Evolutionary conservation across 1,140 invertebrate genomes (phyloP).

Genomic region (Trichogramma pretiosum): DNA sequence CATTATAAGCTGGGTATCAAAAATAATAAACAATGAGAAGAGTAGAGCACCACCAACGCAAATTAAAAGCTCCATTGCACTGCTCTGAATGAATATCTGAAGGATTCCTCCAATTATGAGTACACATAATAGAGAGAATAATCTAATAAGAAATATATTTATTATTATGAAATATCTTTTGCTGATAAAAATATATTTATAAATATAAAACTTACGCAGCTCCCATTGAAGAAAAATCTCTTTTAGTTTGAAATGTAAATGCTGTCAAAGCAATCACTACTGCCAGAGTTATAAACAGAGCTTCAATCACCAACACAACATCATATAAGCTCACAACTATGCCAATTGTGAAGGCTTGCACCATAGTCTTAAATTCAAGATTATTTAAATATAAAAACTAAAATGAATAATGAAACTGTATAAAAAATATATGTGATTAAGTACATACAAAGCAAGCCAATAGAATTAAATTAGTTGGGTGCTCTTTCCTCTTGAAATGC

Average conservation of each 20-base stretch:
- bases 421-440: background rate
- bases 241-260: constrained; percentile 74
- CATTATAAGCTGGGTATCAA: constrained; percentile 61
- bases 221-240: constrained; percentile 68
- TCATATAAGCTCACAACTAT: constrained; percentile 66
- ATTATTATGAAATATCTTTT: background rate
- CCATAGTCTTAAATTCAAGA: constrained; percentile 54
- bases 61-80: constrained; percentile 56
- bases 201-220: constrained; percentile 53
- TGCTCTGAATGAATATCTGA: constrained; percentile 63
- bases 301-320: constrained; percentile 62
- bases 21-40: constrained; percentile 64
- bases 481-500: constrained; percentile 54
- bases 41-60: constrained; percentile 64
- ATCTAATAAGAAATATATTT: constrained; percentile 44
- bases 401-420: too few relatives aligned
- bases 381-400: background rate
- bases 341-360: constrained; percentile 64
- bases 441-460: constrained; percentile 60
- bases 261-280: constrained; percentile 62
- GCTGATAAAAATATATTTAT: constrained; percentile 4
- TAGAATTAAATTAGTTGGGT: constrained; percentile 60
- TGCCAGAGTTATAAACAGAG: constrained; percentile 62
- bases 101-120: constrained; percentile 64
- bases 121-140: constrained; percentile 61